These are phyloP conservation scores for Carcinoscorpius rotundicauda DNA, from an alignment of 1,140 invertebrate species.

Conservation along the genomic window DNA sequence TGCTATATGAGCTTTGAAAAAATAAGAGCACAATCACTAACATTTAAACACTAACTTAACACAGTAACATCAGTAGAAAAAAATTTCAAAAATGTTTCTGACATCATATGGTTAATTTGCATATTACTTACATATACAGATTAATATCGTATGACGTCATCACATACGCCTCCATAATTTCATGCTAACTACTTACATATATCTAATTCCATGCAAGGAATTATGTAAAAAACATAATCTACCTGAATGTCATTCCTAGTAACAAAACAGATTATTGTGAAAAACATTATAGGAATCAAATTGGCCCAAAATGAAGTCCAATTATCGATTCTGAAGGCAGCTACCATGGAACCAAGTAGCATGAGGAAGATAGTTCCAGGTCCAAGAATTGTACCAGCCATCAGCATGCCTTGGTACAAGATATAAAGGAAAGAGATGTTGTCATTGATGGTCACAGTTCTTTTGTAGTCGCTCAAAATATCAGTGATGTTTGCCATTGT, in stretches of 20 bases:
- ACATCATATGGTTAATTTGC: too few relatives aligned
- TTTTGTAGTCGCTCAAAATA: slow-evolving; percentile 40
- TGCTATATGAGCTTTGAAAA: too few relatives aligned
- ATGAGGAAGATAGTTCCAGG: slow-evolving; percentile 51
- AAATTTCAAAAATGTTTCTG: too few relatives aligned
- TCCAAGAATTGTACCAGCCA: slow-evolving; percentile 44
- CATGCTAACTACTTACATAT: too few relatives aligned
- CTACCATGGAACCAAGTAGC: slow-evolving; percentile 44
- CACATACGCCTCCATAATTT: too few relatives aligned
- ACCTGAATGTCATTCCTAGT: slow-evolving; percentile 37
- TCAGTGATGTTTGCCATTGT: slow-evolving; percentile 54
- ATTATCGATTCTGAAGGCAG: slow-evolving; percentile 42
- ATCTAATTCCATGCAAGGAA: too few relatives aligned
- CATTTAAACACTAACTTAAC: too few relatives aligned
- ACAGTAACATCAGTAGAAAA: too few relatives aligned
- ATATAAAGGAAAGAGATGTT: slow-evolving; percentile 47
- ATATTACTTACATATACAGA: too few relatives aligned
- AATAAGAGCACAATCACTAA: too few relatives aligned
- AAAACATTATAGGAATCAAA: slow-evolving; percentile 37
- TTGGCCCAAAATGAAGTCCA: slow-evolving; percentile 37
- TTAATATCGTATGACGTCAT: too few relatives aligned
- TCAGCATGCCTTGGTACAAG: slow-evolving; percentile 37
- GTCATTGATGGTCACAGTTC: slow-evolving; percentile 42
- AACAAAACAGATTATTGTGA: slow-evolving; percentile 37
- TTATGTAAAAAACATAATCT: neutral